Evolutionary conservation across 2,888 invertebrate species (phyloP), one percentile per base, ranked within the genome.

Genomic region (Apamea sordens): DNA sequence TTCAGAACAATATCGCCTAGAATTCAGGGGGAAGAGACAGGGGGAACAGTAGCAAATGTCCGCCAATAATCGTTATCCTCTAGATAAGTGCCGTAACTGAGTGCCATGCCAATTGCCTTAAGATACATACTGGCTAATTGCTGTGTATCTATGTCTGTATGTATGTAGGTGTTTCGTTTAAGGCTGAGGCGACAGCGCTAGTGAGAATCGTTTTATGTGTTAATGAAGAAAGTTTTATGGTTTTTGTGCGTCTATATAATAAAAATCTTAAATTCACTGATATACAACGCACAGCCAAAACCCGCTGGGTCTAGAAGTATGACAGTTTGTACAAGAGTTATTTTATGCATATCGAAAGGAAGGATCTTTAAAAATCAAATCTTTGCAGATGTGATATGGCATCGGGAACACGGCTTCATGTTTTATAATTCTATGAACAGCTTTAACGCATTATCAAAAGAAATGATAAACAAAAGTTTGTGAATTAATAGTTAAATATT

Each of bases 21-120:
- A 92, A 91, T 91, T 92, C 91, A 90, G 86, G 69, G 36, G 82
- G 85, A 91, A 91, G 91, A 91, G 90, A 90, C 93, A 92, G 47
- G 47, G 47, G 47, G 47, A 47, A 92, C 92, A 92, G 92, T 92
- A 92, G 93, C 93, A 94, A 95, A 95, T 94, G 94, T 92, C 88
- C 86, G 90, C 94, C 93, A 94, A 95, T 96, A 95, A 95, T 93
- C 95, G 94, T 96, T 95, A 95, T 93, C 94, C 90, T 94, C 89
- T 83, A 93, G 93, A 93, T 94, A 94, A 95, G 93, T 93, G 90
- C 93, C 92, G 89, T 92, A 91, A 93, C 92, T 86, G 91, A 94
- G 93, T 90, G 93, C 92, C 91, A 92, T 89, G 91, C 93, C 94
- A 94, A 95, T 94, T 95, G 94, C 92, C 92, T 92, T 83, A 91